Base-by-base conservation (phyloP, 2,888 invertebrate genomes). In the Phortica okadai region DNA sequence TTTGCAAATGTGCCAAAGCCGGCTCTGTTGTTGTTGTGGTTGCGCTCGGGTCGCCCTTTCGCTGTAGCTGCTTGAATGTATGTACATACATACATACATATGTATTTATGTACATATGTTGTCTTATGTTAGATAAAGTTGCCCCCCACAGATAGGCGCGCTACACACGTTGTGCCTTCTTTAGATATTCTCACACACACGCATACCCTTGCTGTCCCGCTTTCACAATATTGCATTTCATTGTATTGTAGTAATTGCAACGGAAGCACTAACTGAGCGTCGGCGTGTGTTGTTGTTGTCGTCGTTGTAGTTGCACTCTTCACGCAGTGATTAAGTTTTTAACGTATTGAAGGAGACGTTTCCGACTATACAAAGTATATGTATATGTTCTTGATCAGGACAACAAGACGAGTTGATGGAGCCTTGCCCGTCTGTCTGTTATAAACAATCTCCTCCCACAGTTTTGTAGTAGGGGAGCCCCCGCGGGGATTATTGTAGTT, bases 21-120 rank as follows among this genome's bases (percentile, higher is more conserved):
- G 59, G 54, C 72, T 58, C 62, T 82, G 76, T 77, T 76, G 73
- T 79, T 79, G 74, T 78, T 76, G 72, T 59, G 42, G 54, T 74
- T 69, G 69, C 69, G 16, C 11, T 44, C 10, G 69, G 69, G 69
- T 69, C n/a, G 69, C 69, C 69, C 69, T 69, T 69, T 67, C 74
- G 73, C 58, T 54, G 41, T 50, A 75, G 56, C 58, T 45, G 16
- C 16, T 56, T 56, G 56, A 56, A n/a, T 16, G 3, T 16, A 14
- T 56, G n/a, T 56, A 56, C 56, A 56, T 6, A 56, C 56, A 11
- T 56, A 56, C 14, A 56, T 56, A 11, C 2, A 54, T 54, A 54
- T 54, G 21, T 21, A 21, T 21, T 21, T 21, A 21, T 21, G 21
- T 21, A 21, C 21, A 21, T 21, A 21, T 21, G 21, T 21, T 21